Base-by-base conservation (phyloP, 1,140 invertebrate species). In the Araneus ventricosus region DNA sequence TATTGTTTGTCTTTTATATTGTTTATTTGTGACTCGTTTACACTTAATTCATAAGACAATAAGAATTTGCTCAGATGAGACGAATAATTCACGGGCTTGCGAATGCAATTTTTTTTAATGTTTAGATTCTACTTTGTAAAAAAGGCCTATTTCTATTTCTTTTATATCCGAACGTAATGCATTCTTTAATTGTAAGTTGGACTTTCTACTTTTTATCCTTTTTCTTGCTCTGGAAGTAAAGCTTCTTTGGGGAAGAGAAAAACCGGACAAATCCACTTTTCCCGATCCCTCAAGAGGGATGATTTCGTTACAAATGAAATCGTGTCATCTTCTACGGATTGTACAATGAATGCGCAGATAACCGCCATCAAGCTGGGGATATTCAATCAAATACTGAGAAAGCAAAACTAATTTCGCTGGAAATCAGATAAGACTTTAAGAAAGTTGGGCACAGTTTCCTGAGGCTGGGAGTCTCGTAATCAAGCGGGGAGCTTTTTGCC, bases 341-440 rank as follows among this genome's bases (percentile, higher is more conserved):
- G 52, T 61, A 87, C 41, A 39, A 61, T 52, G 80, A 52, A 84
- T 84, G 45, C 39, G 80, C 24, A 75, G 80, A 84, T 20, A 57
- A 84, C 39, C 80, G 39, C 80, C 24, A 84, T 84, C 41, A 84
- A 57, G 41, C 85, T 61, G 52, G 85, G 37, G 79, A 37, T 57
- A 87, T 87, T 87, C 85, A 87, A 87, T 87, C 85, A 61, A 34
- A n/a, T 87, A 87, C 41, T 87, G 41, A 20, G 52, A 87, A 87
- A 87, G 57, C 57, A 87, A 87, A 87, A 87, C 85, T 87, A 87
- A 87, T 87, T 87, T 87, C 85, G 45, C 34, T 37, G 52, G 52
- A 87, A 87, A 87, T 87, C 14, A 61, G 85, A 87, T 87, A 59
- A 87, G 85, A 61, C 20, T 87, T 87, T 87, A 37, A 87, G 57